Conservation (phyloP, 64 coral and sea anemone genomes). For the Porites australiensis region DNA sequence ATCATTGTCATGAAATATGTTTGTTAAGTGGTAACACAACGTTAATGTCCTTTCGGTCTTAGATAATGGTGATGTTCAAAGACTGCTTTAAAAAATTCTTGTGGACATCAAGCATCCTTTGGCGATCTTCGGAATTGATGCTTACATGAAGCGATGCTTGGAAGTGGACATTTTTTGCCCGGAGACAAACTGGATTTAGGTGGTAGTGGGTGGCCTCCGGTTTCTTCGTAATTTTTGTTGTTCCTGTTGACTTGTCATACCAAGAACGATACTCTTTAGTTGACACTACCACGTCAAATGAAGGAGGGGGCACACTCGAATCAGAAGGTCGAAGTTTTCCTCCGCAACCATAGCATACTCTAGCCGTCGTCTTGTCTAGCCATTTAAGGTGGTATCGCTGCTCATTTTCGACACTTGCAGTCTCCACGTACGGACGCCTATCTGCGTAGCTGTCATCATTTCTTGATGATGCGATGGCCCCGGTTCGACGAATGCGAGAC, state of each 20-base stretch:
- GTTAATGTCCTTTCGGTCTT: no score
- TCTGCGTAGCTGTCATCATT: no score
- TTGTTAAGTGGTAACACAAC: no score
- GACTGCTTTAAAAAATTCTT: no score
- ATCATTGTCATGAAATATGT: no score
- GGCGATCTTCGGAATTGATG: background rate
- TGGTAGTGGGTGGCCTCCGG: constrained; percentile 45
- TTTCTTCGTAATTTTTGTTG: background rate
- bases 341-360: constrained; percentile 34
- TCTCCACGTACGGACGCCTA: background rate
- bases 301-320: background rate
- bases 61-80: no score
- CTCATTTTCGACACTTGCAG: background rate
- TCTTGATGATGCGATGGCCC: no score
- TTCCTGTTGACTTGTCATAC: constrained; percentile 31
- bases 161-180: background rate
- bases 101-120: background rate
- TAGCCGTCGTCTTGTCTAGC: background rate
- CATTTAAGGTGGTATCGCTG: constrained; percentile 3
- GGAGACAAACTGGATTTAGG: constrained; percentile 28
- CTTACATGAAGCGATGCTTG: background rate
- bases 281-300: constrained; percentile 24
- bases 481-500: no score
- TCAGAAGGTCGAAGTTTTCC: constrained; percentile 30
- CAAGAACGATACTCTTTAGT: constrained; percentile 25